Conservation (phyloP, 2,888 invertebrate species). For the Amblyjoppa fuscipennis region DNA sequence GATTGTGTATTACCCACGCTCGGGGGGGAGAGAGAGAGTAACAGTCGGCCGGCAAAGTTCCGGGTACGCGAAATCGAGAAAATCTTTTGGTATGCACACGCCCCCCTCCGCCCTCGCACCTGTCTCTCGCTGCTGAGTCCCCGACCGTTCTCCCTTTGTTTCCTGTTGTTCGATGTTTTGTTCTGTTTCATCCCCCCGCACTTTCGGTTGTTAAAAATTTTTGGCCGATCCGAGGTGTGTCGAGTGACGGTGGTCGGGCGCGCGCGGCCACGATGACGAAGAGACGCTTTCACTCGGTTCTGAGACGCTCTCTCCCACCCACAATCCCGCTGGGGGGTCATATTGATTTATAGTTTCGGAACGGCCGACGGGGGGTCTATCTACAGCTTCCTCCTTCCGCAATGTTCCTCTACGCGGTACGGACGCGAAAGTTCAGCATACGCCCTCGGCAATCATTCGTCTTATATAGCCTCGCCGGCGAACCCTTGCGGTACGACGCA, state of each 20-base stretch:
- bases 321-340: conserved; percentile 56
- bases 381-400: conserved; percentile 54
- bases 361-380: conserved; percentile 48
- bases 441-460: conserved; percentile 29
- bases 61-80: not conserved
- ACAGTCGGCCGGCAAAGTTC: not conserved
- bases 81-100: conserved; percentile 18
- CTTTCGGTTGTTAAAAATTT: conserved; percentile 1
- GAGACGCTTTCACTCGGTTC: conserved; percentile 57
- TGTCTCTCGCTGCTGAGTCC: conserved; percentile 28
- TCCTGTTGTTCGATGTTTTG: conserved; percentile 4
- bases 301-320: conserved; percentile 33
- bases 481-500: conserved; percentile 14
- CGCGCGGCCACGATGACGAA: conserved; percentile 11
- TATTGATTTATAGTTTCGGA: conserved; percentile 68
- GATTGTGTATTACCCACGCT: not conserved
- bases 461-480: not conserved
- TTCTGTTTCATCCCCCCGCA: not conserved
- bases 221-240: not conserved
- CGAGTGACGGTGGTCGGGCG: conserved; percentile 10
- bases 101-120: conserved; percentile 46
- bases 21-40: not conserved
- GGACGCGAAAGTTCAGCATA: conserved; percentile 52
- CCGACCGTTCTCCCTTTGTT: conserved; percentile 28
- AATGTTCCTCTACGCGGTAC: conserved; percentile 1